phyloP scores from a whole-genome alignment of 53 echinoderm and acorn worm genomes.

The Echinarachnius parma region DNA sequence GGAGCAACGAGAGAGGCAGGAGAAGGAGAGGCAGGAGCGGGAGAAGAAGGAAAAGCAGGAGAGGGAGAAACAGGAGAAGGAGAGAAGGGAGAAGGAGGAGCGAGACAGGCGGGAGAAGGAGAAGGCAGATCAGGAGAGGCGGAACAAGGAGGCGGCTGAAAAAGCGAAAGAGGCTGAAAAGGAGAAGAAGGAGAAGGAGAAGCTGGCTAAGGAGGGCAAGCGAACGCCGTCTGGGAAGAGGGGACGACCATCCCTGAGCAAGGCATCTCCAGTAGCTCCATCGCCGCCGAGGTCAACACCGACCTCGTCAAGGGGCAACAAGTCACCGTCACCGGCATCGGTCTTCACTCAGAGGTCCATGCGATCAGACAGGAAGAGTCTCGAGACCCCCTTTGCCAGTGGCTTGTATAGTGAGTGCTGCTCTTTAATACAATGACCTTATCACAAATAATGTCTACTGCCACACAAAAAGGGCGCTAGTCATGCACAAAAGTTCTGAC shows the following conservation, averaged over 20 bases:
- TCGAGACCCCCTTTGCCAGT: slow-evolving; percentile 86
- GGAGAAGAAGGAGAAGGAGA: slow-evolving; percentile 53
- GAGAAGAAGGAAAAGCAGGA: slow-evolving; percentile 48
- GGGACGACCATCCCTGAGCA: slow-evolving; percentile 73
- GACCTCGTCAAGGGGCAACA: slow-evolving; percentile 35
- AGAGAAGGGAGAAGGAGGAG: slow-evolving; percentile 44
- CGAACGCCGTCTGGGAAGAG: slow-evolving; percentile 56
- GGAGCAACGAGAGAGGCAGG: slow-evolving; percentile 40
- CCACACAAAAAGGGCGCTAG: no score
- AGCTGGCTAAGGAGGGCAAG: slow-evolving; percentile 47
- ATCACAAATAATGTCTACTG: no score
- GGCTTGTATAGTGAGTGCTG: slow-evolving; percentile 84
- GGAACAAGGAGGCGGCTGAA: slow-evolving; percentile 37
- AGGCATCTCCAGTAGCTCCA: slow-evolving; percentile 17
- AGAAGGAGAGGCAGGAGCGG: slow-evolving; percentile 51
- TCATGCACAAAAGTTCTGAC: no score
- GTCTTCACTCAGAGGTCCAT: slow-evolving; percentile 68
- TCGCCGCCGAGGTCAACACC: slow-evolving; percentile 28
- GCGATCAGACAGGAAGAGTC: slow-evolving; percentile 88
- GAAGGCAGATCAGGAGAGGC: slow-evolving; percentile 14
- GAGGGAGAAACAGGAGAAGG: slow-evolving; percentile 51
- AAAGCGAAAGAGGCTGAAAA: slow-evolving; percentile 56
- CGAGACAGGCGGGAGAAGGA: slow-evolving; percentile 42
- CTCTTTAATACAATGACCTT: no score
- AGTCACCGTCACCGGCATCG: slow-evolving; percentile 48